Evolutionary conservation across 2,113 vertebrate species (phyloP).

Genomic region (Ptilorrhoa leucosticta): DNA sequence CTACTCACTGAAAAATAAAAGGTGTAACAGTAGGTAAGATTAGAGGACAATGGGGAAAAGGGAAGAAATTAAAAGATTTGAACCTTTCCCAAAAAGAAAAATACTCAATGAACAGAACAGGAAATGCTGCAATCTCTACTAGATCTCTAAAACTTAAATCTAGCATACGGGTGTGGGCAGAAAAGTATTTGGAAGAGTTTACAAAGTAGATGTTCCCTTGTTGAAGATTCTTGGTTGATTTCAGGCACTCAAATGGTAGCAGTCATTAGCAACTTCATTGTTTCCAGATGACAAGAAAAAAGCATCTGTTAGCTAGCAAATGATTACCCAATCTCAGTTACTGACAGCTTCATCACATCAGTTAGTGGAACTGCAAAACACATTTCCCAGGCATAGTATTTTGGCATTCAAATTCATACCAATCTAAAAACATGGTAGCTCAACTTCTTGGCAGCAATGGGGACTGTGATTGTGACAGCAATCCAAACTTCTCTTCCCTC

Average conservation of each 20-base stretch:
- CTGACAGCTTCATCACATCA: neutral
- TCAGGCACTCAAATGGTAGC: neutral
- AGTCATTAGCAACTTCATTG: neutral
- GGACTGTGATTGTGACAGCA: neutral
- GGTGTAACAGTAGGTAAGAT: neutral
- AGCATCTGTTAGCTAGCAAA: neutral
- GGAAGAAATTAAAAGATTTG: neutral
- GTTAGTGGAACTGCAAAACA: neutral
- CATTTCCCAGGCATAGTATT: neutral
- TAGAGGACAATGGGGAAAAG: neutral
- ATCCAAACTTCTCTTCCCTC: neutral
- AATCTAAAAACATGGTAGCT: neutral
- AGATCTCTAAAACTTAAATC: neutral
- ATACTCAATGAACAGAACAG: neutral
- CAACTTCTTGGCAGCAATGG: neutral
- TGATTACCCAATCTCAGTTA: neutral
- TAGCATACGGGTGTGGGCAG: neutral
- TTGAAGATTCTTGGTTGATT: neutral
- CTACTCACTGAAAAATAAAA: neutral
- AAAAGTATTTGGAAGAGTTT: slow-evolving; percentile 5
- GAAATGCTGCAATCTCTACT: neutral
- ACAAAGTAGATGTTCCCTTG: neutral
- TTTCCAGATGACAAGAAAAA: slow-evolving; percentile 20
- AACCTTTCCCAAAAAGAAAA: neutral
- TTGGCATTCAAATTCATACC: neutral